Percentiles rank a stretch among this genome's conserved stretches.
These are phyloP conservation scores for Lamellibrachia luymesi DNA, from an alignment of 1,140 invertebrate species.

Conservation along the genomic window DNA sequence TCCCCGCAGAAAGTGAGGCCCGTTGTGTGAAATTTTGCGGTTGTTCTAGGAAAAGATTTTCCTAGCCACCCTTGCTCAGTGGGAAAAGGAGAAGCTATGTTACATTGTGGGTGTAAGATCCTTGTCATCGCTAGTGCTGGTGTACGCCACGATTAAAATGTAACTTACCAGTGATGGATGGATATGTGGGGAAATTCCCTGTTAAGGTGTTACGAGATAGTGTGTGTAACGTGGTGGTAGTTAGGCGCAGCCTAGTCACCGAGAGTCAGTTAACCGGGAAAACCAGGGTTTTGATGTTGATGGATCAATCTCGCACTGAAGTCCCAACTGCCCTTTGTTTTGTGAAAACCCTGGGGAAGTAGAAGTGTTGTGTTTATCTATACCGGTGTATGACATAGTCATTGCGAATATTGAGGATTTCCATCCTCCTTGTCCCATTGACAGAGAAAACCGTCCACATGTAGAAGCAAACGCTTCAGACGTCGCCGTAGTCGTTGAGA, in stretches of 20 bases:
- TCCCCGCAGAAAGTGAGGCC: background rate
- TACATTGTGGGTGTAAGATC: background rate
- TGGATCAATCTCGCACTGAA: background rate
- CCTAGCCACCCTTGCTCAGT: no score
- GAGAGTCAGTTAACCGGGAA: background rate
- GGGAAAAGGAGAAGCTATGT: background rate
- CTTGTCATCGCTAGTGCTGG: background rate
- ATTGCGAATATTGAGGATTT: background rate
- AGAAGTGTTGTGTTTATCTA: background rate
- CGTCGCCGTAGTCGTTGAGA: background rate
- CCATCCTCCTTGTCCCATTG: background rate
- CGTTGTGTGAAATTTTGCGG: background rate
- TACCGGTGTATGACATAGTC: background rate
- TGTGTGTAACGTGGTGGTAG: background rate
- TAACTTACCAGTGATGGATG: background rate
- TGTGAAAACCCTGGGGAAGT: background rate
- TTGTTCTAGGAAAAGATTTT: background rate
- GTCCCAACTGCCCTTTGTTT: background rate
- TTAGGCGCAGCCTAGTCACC: background rate
- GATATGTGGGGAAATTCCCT: background rate
- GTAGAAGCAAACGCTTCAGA: background rate
- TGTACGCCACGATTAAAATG: background rate
- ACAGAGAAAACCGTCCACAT: background rate
- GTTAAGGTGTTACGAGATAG: background rate
- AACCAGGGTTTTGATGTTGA: background rate